Percentiles rank a stretch among this genome's conserved stretches.
phyloP scores from a whole-genome alignment of 2,113 vertebrate species.

The Sorex araneus region DNA sequence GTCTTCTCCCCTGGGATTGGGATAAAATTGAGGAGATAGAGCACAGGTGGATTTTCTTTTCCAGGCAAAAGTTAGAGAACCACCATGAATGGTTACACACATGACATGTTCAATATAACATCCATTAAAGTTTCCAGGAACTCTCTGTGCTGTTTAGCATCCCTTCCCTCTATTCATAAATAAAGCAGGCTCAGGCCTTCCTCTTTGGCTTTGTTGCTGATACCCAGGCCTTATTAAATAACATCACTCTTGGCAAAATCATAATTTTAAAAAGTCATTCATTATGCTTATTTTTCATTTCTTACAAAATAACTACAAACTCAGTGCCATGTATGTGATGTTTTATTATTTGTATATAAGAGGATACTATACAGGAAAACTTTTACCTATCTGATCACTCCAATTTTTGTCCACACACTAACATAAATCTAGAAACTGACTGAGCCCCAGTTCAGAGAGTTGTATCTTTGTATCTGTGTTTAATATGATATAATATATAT shows the following conservation, averaged over 20 bases:
- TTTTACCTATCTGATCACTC: not conserved
- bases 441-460: not conserved
- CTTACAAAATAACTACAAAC: not conserved
- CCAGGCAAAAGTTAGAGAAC: not conserved
- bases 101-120: not conserved
- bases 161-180: not conserved
- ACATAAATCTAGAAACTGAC: not conserved
- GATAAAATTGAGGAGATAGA: not conserved
- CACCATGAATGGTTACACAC: not conserved
- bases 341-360: not conserved
- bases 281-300: not conserved
- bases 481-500: too few relatives aligned
- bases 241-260: not conserved
- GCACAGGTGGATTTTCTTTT: rapidly evolving
- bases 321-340: not conserved
- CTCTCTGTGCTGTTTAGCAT: rapidly evolving
- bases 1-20: not conserved
- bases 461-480: too few relatives aligned
- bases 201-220: not conserved
- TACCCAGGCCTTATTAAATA: not conserved
- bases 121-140: not conserved
- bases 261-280: conserved; percentile 5
- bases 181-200: not conserved
- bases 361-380: not conserved
- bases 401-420: not conserved